Evolutionary conservation across 2,113 vertebrate genomes (phyloP).

Genomic region (Coregonus clupeaformis): DNA sequence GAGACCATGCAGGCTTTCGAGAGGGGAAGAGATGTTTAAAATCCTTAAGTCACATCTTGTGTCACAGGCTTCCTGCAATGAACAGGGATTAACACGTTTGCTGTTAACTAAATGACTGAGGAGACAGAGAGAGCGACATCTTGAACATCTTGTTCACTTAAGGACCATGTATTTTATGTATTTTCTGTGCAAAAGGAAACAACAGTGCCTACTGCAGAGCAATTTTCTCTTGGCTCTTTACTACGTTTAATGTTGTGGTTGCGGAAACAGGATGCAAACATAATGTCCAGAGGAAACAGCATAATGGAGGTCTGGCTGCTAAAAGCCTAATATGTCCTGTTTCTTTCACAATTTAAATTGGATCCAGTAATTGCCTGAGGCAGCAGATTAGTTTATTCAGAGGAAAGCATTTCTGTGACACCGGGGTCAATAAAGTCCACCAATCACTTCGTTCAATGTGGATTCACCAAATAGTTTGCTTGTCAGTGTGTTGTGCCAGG

Average conservation of each 20-base stretch:
- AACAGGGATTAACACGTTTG: too few relatives aligned
- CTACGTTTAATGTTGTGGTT: slow-evolving; percentile 12
- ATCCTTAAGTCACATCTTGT: too few relatives aligned
- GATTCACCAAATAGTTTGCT: neutral
- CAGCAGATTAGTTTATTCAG: slow-evolving; percentile 59
- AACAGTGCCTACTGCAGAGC: neutral
- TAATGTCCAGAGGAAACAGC: slow-evolving; percentile 37
- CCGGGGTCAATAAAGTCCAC: slow-evolving; percentile 51
- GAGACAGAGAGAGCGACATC: neutral
- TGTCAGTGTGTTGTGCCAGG: slow-evolving; percentile 19
- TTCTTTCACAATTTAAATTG: slow-evolving; percentile 49
- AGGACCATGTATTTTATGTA: neutral
- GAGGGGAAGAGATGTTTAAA: too few relatives aligned
- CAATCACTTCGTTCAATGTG: neutral
- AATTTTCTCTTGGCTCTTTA: neutral
- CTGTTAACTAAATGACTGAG: neutral
- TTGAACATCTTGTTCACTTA: neutral
- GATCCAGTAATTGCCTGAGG: slow-evolving; percentile 55
- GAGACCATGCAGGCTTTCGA: too few relatives aligned
- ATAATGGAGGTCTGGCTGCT: slow-evolving; percentile 32
- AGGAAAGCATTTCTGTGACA: slow-evolving; percentile 36
- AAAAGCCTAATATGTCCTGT: slow-evolving; percentile 38
- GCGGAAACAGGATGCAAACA: slow-evolving; percentile 21
- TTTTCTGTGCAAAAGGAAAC: neutral
- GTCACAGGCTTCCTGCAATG: too few relatives aligned